Evolutionary conservation across 1,140 invertebrate genomes (phyloP).

Genomic region (Aphaenogaster ashmeadi): DNA sequence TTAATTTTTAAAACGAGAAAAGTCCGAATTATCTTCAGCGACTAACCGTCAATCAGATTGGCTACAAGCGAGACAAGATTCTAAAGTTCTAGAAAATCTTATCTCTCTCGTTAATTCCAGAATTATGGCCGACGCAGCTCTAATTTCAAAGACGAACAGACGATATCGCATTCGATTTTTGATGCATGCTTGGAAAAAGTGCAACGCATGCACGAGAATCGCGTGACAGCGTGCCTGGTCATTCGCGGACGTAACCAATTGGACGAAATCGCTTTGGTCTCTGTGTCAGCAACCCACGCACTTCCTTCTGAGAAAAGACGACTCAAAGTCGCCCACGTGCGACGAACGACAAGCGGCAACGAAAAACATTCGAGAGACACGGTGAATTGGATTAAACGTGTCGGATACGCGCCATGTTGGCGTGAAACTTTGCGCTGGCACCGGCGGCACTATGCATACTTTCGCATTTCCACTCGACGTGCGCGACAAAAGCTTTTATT

Average conservation of each 20-base stretch:
- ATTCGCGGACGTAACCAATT: constrained; percentile 77
- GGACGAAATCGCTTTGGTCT: constrained; percentile 61
- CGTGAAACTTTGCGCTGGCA: constrained; percentile 43
- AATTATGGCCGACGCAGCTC: neutral
- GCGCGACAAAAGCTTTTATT: constrained; percentile 42
- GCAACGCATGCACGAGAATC: constrained; percentile 12
- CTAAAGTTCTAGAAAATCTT: neutral
- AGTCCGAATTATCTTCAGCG: neutral
- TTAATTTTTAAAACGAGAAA: neutral
- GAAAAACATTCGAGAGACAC: constrained; percentile 59
- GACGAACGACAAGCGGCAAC: constrained; percentile 20
- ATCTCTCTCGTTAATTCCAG: neutral
- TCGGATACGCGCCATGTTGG: constrained; percentile 43
- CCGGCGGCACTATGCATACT: neutral
- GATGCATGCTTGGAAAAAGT: neutral
- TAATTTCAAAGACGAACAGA: neutral
- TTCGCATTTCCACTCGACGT: constrained; percentile 32
- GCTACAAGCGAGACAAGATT: neutral
- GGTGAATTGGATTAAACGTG: constrained; percentile 49
- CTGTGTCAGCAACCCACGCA: constrained; percentile 66
- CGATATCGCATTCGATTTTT: constrained; percentile 10
- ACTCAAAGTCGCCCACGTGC: constrained; percentile 50
- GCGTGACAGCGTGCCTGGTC: constrained; percentile 10
- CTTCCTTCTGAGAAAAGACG: constrained; percentile 69
- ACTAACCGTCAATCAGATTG: neutral